Percentiles rank a stretch among this genome's conserved stretches.
Conservation (phyloP, 2,888 invertebrate species). For the Athripsodes cinereus region DNA sequence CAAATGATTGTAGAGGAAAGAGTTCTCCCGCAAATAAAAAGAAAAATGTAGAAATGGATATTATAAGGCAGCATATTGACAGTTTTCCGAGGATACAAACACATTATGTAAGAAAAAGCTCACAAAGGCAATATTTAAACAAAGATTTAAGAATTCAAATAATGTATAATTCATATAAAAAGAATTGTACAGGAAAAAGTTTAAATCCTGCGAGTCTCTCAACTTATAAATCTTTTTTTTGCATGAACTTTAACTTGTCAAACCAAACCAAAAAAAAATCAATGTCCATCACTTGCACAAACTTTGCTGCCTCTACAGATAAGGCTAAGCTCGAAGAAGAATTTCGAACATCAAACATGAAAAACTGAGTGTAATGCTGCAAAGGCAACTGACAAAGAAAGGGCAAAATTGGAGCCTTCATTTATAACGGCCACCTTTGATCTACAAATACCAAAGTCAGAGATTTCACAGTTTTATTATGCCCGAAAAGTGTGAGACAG, state of each 20-base stretch:
- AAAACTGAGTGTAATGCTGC: constrained; percentile 1
- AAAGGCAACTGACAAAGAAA: constrained; percentile 2
- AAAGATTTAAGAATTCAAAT: not conserved
- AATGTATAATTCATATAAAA: not conserved
- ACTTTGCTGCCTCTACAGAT: not conserved
- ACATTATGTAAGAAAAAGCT: not conserved
- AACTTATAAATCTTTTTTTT: not conserved
- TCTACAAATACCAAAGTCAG: not conserved
- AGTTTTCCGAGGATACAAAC: not conserved
- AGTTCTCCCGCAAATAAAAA: constrained; percentile 1
- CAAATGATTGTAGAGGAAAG: no score
- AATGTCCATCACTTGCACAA: no score
- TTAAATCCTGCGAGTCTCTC: not conserved
- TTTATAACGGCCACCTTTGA: not conserved
- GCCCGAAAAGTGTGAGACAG: not conserved
- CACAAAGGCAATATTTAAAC: not conserved
- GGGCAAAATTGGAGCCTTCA: not conserved
- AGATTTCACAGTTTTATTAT: not conserved
- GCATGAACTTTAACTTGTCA: not conserved
- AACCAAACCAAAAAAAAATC: not conserved
- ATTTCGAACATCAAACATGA: no score
- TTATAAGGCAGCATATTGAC: not conserved
- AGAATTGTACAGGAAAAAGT: not conserved
- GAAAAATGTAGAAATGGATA: not conserved
- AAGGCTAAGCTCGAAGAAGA: not conserved